Conservation (phyloP, 1,140 invertebrate species). For the Steinernema feltiae region DNA sequence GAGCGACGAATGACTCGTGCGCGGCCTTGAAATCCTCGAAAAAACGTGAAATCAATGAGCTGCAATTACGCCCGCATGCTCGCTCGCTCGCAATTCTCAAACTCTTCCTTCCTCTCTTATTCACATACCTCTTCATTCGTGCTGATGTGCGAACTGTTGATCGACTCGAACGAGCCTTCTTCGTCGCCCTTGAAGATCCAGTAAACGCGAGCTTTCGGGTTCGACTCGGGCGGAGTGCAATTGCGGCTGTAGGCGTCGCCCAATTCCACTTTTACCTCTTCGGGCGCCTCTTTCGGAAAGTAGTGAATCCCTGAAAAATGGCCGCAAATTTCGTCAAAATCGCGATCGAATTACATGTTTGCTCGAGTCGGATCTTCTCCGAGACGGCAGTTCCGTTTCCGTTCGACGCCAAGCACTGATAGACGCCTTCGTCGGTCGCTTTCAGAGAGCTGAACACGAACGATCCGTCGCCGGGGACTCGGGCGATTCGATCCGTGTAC, state of each 20-base stretch:
- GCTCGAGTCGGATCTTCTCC: slow-evolving; percentile 86
- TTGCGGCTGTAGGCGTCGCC: slow-evolving; percentile 51
- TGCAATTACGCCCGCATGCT: neutral
- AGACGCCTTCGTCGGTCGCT: slow-evolving; percentile 67
- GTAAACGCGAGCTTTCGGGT: slow-evolving; percentile 46
- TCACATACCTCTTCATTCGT: slow-evolving; percentile 54
- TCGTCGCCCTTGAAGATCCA: slow-evolving; percentile 51
- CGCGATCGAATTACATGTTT: slow-evolving; percentile 64
- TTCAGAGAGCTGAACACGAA: slow-evolving; percentile 63
- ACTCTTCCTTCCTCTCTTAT: slow-evolving; percentile 1
- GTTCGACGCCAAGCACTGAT: slow-evolving; percentile 93
- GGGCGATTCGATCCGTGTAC: slow-evolving; percentile 81
- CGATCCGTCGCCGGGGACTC: slow-evolving; percentile 79
- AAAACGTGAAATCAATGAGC: slow-evolving; percentile 8
- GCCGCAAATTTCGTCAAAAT: slow-evolving; percentile 16
- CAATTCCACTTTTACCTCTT: slow-evolving; percentile 51
- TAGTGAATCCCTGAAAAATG: slow-evolving; percentile 46
- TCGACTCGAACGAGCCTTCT: slow-evolving; percentile 47
- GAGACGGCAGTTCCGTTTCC: slow-evolving; percentile 86
- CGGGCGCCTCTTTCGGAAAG: slow-evolving; percentile 42
- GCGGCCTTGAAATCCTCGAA: neutral
- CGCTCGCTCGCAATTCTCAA: slow-evolving; percentile 2
- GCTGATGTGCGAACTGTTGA: slow-evolving; percentile 54
- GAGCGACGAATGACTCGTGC: neutral
- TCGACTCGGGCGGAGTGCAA: slow-evolving; percentile 48